These are phyloP conservation scores for Eurystomus glaucurus DNA, from an alignment of 2,797 vertebrate genomes.

Conservation along the genomic window DNA sequence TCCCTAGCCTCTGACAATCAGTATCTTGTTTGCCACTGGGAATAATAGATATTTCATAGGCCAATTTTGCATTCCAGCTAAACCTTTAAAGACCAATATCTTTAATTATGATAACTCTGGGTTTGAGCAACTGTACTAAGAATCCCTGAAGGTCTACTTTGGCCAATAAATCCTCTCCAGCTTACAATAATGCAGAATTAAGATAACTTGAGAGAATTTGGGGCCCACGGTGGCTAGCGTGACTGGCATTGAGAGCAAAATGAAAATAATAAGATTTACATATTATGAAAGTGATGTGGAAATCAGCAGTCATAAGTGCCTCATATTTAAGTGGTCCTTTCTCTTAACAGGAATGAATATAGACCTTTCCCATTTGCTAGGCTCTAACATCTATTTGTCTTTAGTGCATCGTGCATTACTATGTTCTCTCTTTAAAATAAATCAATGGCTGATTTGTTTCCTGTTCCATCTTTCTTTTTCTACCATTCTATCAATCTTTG, in stretches of 20 bases:
- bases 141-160: neutral
- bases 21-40: neutral
- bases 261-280: neutral
- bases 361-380: conserved; percentile 8
- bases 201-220: neutral
- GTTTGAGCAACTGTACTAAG: neutral
- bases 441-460: neutral
- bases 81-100: neutral
- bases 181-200: neutral
- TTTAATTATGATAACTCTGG: neutral
- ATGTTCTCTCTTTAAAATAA: neutral
- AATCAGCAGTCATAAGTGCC: neutral
- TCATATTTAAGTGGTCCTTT: conserved; percentile 14
- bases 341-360: neutral
- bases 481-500: neutral
- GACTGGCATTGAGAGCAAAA: neutral
- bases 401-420: neutral
- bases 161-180: neutral
- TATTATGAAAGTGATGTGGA: neutral
- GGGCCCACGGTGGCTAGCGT: accelerated
- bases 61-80: neutral
- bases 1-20: neutral
- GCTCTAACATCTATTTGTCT: neutral
- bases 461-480: neutral
- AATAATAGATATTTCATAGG: neutral